Evolutionary conservation across 2,113 vertebrate genomes (phyloP).

Genomic region (Channa argus): DNA sequence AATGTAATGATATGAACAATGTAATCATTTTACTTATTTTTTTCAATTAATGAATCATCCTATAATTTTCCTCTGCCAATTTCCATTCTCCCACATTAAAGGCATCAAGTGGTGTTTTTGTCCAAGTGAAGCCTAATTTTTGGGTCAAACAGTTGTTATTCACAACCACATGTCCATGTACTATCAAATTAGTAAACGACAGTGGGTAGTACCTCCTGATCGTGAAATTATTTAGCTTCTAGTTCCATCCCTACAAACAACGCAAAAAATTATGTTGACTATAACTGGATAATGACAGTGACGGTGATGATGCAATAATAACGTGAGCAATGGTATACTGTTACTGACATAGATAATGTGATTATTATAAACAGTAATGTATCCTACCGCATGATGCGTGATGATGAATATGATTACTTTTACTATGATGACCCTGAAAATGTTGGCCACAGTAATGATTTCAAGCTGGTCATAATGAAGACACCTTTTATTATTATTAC

Average conservation of each 20-base stretch:
- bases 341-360: background rate
- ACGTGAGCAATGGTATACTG: background rate
- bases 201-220: conserved; percentile 1
- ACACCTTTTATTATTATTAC: background rate
- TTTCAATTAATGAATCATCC: too few species aligned
- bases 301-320: background rate
- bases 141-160: too few species aligned
- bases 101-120: too few species aligned
- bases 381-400: background rate
- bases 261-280: conserved; percentile 6
- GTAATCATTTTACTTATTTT: too few species aligned
- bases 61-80: too few species aligned
- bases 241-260: conserved; percentile 21
- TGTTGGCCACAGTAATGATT: background rate
- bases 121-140: too few species aligned
- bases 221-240: background rate
- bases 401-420: background rate
- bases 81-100: too few species aligned
- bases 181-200: too few species aligned
- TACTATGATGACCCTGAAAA: background rate
- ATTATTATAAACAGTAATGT: background rate
- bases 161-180: too few species aligned
- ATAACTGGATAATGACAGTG: conserved; percentile 15
- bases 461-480: background rate
- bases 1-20: too few species aligned